A percentile compares a stretch with the other conserved stretches of the same genome.
Evolutionary conservation across 35 echinoderm and acorn worm genomes (phyloP).

Genomic region (Heliocidaris tuberculata): DNA sequence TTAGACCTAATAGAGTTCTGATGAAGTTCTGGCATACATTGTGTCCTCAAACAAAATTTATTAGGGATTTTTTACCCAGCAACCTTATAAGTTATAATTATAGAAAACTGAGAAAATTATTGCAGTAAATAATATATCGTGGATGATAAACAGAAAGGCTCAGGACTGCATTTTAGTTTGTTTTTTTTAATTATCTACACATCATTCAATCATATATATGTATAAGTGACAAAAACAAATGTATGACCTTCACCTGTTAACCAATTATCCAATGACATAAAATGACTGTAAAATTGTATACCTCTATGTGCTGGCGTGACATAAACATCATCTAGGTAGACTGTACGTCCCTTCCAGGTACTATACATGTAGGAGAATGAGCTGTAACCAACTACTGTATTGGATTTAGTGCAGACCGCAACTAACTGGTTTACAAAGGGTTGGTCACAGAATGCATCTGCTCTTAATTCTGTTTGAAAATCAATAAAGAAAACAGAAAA

Average conservation of each 20-base stretch:
- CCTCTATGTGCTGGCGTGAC: slow-evolving; percentile 68
- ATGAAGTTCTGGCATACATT: too few relatives aligned
- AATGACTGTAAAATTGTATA: background rate
- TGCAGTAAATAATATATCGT: too few relatives aligned
- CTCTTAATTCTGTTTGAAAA: background rate
- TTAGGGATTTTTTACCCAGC: too few relatives aligned
- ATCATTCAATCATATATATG: too few relatives aligned
- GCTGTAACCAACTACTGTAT: slow-evolving; percentile 46
- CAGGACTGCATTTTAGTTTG: too few relatives aligned
- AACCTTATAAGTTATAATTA: too few relatives aligned
- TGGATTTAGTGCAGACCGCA: slow-evolving; percentile 1
- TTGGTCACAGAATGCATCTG: slow-evolving; percentile 23
- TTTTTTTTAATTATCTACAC: too few relatives aligned
- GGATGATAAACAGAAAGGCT: too few relatives aligned
- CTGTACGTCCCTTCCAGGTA: slow-evolving; percentile 70
- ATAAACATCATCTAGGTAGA: slow-evolving; percentile 75
- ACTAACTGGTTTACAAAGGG: slow-evolving; percentile 20
- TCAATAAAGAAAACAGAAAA: background rate
- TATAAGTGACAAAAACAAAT: background rate
- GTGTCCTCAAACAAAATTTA: too few relatives aligned
- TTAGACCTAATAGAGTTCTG: too few relatives aligned
- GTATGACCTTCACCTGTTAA: background rate
- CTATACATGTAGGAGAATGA: slow-evolving; percentile 62
- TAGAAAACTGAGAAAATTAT: too few relatives aligned
- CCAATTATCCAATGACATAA: background rate